Percentiles rank a stretch among this genome's conserved stretches.
Conservation (phyloP, 2,888 invertebrate species). For the Incurvaria masculella region DNA sequence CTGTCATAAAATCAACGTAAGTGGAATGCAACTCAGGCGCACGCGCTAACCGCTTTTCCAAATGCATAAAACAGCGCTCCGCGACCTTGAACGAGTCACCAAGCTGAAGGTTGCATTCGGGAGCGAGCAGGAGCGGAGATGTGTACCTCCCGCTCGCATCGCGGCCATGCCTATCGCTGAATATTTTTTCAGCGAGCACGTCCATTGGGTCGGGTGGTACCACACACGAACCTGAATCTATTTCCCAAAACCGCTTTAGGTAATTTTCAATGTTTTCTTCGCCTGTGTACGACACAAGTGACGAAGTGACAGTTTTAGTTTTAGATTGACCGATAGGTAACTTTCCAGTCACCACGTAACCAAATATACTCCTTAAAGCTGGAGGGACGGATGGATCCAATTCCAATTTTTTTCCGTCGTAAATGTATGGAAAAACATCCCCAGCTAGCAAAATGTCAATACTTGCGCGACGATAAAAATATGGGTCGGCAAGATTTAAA, state of each 20-base stretch:
- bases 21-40: not conserved
- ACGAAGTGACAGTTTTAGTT: not conserved
- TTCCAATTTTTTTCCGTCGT: not conserved
- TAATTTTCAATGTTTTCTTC: conserved; percentile 2
- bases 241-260: conserved; percentile 9
- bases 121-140: not conserved
- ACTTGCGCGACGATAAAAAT: not conserved
- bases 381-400: conserved; percentile 4
- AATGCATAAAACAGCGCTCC: not conserved
- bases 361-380: conserved; percentile 8
- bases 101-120: not conserved
- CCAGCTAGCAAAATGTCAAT: not conserved
- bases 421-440: not conserved
- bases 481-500: conserved; percentile 1
- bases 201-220: not conserved
- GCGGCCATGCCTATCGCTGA: not conserved
- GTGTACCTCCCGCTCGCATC: not conserved
- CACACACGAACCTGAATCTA: conserved; percentile 3
- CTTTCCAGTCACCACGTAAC: conserved; percentile 8
- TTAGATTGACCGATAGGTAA: not conserved
- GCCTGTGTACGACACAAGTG: conserved; percentile 5
- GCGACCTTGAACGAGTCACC: not conserved
- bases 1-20: conserved; percentile 6
- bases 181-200: not conserved
- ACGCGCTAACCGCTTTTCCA: not conserved